These are phyloP conservation scores for Panurus biarmicus DNA, from an alignment of 2,113 vertebrate genomes.

Conservation along the genomic window DNA sequence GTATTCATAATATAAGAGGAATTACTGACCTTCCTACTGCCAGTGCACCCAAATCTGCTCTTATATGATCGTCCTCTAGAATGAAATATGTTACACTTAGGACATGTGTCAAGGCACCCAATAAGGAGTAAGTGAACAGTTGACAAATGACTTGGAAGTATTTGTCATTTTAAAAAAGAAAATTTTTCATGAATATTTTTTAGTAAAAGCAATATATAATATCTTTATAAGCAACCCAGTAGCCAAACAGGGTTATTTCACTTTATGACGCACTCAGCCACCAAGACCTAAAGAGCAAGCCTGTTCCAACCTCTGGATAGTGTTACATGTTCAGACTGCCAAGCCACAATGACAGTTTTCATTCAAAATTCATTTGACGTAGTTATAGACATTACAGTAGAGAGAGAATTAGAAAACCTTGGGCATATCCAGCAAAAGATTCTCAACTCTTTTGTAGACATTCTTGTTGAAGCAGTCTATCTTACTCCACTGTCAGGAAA, in stretches of 20 bases:
- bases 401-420: background rate
- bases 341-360: background rate
- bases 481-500: background rate
- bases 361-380: background rate
- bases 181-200: background rate
- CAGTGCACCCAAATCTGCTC: background rate
- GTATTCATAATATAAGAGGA: background rate
- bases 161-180: background rate
- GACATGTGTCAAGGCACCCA: fast-evolving
- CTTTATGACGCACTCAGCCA: background rate
- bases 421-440: background rate
- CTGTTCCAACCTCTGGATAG: fast-evolving
- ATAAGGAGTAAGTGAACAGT: background rate
- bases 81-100: background rate
- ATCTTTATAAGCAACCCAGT: background rate
- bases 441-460: background rate
- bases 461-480: background rate
- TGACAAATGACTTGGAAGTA: background rate
- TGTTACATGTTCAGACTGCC: background rate
- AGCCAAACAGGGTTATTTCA: background rate
- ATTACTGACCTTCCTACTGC: background rate
- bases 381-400: background rate
- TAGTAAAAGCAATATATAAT: background rate
- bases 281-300: background rate
- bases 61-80: background rate